Evolutionary conservation across 2,113 vertebrate genomes (phyloP).

Genomic region (Clarias gariepinus): DNA sequence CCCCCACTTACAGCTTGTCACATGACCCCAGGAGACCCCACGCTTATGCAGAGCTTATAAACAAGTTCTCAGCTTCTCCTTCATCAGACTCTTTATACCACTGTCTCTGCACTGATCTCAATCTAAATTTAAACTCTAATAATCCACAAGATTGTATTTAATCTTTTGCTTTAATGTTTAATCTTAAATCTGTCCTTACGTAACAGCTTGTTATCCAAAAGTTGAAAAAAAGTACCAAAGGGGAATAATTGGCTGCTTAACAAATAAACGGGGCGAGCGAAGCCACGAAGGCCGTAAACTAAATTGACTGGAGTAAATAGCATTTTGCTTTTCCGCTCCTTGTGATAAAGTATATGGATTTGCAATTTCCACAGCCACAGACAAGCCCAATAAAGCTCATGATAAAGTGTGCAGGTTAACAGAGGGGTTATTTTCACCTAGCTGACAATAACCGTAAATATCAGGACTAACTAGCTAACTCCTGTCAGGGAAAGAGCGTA

Average conservation of each 20-base stretch:
- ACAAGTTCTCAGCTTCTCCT: neutral
- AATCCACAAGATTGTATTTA: conserved; percentile 26
- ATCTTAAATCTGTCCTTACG: conserved; percentile 32
- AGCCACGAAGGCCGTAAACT: conserved; percentile 57
- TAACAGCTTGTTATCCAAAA: conserved; percentile 48
- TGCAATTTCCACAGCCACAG: conserved; percentile 59
- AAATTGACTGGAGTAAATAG: conserved; percentile 57
- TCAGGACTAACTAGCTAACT: conserved; percentile 48
- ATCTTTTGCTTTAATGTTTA: conserved; percentile 36
- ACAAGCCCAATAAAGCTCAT: conserved; percentile 61
- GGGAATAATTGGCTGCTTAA: conserved; percentile 51
- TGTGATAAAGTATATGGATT: conserved; percentile 61
- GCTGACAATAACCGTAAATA: conserved; percentile 56
- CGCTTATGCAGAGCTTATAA: conserved; percentile 21
- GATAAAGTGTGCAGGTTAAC: conserved; percentile 59
- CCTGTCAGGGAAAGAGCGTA: conserved; percentile 19
- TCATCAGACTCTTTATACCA: neutral
- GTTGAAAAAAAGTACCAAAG: conserved; percentile 26
- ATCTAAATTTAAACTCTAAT: conserved; percentile 15
- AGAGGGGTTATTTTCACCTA: conserved; percentile 56
- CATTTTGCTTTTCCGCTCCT: conserved; percentile 50
- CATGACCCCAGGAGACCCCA: conserved; percentile 1
- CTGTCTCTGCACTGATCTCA: conserved; percentile 4
- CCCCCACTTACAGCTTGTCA: conserved; percentile 9
- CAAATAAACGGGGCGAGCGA: conserved; percentile 51